phyloP scores from a whole-genome alignment of 2,797 vertebrate genomes.

The Gallinago solitaria region DNA sequence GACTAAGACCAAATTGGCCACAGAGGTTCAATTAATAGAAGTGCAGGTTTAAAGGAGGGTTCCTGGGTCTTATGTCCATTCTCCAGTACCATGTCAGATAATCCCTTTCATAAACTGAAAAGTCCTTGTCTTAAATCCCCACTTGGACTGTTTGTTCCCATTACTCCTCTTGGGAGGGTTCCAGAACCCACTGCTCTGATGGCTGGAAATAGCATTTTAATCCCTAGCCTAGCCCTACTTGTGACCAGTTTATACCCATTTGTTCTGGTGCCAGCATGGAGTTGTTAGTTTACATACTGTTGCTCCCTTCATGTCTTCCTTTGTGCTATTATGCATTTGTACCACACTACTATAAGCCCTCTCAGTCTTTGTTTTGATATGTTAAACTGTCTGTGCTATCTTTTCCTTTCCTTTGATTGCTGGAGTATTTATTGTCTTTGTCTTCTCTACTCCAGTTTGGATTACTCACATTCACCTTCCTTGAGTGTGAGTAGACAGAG shows the following conservation, averaged over 20 bases:
- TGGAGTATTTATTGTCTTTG: background rate
- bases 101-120: conserved; percentile 65
- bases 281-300: background rate
- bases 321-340: background rate
- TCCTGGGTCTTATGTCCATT: conserved; percentile 19
- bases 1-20: background rate
- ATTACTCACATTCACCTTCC: background rate
- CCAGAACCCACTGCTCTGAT: conserved; percentile 62
- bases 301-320: background rate
- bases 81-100: conserved; percentile 55
- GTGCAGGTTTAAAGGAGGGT: background rate
- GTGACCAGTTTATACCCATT: conserved; percentile 64
- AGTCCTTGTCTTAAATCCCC: conserved; percentile 66
- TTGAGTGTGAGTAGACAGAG: background rate
- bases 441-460: background rate
- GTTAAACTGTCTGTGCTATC: background rate
- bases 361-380: background rate
- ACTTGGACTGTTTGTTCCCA: conserved; percentile 62
- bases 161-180: conserved; percentile 64
- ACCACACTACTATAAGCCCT: background rate
- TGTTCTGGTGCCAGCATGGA: conserved; percentile 49
- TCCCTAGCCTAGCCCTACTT: conserved; percentile 54
- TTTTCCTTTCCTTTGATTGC: background rate
- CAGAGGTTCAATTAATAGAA: background rate
- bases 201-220: conserved; percentile 68